phyloP scores from a whole-genome alignment of 2,888 invertebrate genomes.

The Acanthopleura granulata region DNA sequence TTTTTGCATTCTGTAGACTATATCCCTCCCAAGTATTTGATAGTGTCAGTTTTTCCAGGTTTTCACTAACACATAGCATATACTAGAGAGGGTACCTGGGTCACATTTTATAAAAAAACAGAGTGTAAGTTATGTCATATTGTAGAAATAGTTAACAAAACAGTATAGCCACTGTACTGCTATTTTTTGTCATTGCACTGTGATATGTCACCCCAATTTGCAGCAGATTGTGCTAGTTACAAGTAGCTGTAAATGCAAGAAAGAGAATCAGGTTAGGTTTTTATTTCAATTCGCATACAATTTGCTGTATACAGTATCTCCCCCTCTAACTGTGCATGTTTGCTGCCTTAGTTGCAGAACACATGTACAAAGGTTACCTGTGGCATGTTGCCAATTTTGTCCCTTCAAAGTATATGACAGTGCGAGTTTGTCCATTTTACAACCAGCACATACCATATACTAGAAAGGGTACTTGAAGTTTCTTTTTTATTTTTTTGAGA shows the following conservation, averaged over 20 bases:
- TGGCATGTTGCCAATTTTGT: neutral
- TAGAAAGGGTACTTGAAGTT: neutral
- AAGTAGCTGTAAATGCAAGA: too few species aligned
- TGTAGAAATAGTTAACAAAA: too few species aligned
- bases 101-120: too few species aligned
- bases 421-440: neutral
- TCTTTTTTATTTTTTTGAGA: too few species aligned
- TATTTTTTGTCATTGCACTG: neutral
- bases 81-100: neutral
- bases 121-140: too few species aligned
- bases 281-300: too few species aligned
- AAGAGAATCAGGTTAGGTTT: too few species aligned
- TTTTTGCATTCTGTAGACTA: neutral
- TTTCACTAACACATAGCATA: neutral
- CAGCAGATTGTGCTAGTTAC: neutral
- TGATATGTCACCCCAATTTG: neutral
- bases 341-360: neutral
- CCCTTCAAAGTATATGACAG: neutral
- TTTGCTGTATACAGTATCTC: too few species aligned
- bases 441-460: conserved; percentile 1
- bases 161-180: too few species aligned
- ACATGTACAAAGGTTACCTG: neutral
- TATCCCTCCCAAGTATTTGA: neutral
- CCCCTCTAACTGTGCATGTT: neutral
- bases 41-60: neutral